These are phyloP conservation scores for Caenorhabditis briggsae DNA, from an alignment of 1,140 invertebrate species.

Conservation along the genomic window DNA sequence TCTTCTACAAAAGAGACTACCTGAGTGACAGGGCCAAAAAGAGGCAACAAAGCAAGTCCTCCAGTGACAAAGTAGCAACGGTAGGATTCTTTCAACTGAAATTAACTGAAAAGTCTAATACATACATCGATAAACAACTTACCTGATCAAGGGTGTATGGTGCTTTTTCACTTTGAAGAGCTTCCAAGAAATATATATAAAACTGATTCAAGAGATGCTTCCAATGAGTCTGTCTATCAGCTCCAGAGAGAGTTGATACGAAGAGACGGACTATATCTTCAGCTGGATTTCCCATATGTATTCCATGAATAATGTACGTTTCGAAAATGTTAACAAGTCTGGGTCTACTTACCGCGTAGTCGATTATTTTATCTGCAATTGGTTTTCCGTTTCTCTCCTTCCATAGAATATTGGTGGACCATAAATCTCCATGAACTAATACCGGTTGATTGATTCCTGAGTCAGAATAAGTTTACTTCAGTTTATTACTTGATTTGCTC, in stretches of 20 bases:
- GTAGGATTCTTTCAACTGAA: constrained; percentile 47
- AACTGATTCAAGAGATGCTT: constrained; percentile 8
- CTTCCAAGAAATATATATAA: constrained; percentile 31
- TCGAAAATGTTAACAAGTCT: not conserved
- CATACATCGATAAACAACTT: no score
- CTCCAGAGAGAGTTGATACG: constrained; percentile 8
- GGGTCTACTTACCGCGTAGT: not conserved
- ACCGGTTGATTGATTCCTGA: not conserved
- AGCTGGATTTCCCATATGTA: constrained; percentile 36
- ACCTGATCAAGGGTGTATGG: constrained; percentile 53
- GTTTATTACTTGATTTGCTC: not conserved
- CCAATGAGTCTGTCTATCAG: constrained; percentile 34
- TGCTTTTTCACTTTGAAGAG: not conserved
- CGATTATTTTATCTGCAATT: not conserved
- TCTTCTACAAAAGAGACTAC: not conserved
- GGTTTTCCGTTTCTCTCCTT: not conserved
- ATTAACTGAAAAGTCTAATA: not conserved
- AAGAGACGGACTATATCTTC: constrained; percentile 37
- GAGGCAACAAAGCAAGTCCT: not conserved
- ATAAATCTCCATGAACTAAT: constrained; percentile 51
- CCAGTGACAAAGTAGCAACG: constrained; percentile 11
- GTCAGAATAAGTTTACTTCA: not conserved
- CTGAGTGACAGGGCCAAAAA: constrained; percentile 20
- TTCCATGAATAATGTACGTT: not conserved
- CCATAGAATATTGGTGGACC: constrained; percentile 53